Conservation (phyloP, 1,140 invertebrate species). For the Brachionus angularis region DNA sequence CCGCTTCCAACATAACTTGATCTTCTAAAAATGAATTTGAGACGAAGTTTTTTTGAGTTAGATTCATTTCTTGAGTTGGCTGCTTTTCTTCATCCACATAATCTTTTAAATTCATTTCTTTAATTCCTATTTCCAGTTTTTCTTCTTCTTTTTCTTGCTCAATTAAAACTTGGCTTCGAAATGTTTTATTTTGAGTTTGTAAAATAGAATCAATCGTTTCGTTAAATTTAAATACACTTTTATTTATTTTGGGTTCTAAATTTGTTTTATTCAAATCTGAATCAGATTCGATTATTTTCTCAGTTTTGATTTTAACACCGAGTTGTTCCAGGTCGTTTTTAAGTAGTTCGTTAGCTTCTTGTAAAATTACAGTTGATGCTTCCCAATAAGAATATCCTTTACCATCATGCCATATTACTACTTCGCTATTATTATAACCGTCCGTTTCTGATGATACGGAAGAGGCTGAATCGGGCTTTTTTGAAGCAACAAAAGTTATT, state of each 20-base stretch:
- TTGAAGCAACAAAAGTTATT: conserved; percentile 63
- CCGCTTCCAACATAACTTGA: conserved; percentile 2
- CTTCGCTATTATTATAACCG: conserved; percentile 66
- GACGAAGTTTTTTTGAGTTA: neutral
- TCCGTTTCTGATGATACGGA: conserved; percentile 66
- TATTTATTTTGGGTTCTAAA: neutral
- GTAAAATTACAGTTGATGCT: conserved; percentile 73
- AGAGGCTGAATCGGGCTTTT: conserved; percentile 56
- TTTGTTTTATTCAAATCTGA: neutral
- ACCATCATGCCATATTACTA: conserved; percentile 61
- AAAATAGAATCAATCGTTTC: conserved; percentile 11
- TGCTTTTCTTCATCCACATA: neutral
- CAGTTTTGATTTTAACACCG: conserved; percentile 46
- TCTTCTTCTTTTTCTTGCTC: neutral
- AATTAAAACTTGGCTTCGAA: too few species aligned
- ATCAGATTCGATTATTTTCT: neutral
- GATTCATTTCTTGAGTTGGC: neutral
- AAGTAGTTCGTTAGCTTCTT: conserved; percentile 67
- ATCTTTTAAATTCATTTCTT: conserved; percentile 1
- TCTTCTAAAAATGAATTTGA: conserved; percentile 27
- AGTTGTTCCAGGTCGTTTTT: conserved; percentile 52
- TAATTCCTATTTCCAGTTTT: neutral
- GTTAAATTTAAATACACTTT: conserved; percentile 16
- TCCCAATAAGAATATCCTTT: conserved; percentile 73
- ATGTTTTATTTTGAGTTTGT: conserved; percentile 14